Percentiles rank a stretch among this genome's conserved stretches.
Conservation (phyloP, 2,113 vertebrate genomes). For the Poeciliopsis turrubarensis region DNA sequence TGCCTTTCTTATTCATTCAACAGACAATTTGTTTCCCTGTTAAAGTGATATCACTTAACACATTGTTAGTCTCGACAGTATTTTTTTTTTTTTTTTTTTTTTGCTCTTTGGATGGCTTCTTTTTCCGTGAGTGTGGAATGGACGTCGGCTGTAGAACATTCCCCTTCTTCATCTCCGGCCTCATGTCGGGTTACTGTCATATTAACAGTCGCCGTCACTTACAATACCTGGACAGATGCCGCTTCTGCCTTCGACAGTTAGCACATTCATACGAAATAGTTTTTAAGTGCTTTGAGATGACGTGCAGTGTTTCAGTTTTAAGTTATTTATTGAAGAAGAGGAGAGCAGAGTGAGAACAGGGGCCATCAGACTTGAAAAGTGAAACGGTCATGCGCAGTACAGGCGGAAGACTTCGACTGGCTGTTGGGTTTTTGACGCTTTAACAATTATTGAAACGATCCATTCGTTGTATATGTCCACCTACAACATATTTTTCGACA, state of each 20-base stretch:
- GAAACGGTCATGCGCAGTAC: slow-evolving; percentile 74
- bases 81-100: neutral
- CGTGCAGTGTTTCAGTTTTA: slow-evolving; percentile 9
- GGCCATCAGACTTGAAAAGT: slow-evolving; percentile 62
- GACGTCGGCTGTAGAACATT: slow-evolving; percentile 68
- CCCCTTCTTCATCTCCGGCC: slow-evolving; percentile 66
- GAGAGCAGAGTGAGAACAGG: slow-evolving; percentile 30
- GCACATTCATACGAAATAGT: neutral
- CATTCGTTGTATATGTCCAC: neutral
- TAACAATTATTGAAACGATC: slow-evolving; percentile 8
- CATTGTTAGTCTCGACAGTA: neutral
- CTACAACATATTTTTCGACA: too few species aligned
- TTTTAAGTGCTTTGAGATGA: slow-evolving; percentile 5
- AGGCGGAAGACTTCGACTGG: slow-evolving; percentile 18
- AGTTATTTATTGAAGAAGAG: slow-evolving; percentile 46
- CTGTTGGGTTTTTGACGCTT: neutral
- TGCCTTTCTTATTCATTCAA: neutral
- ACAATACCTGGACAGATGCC: neutral
- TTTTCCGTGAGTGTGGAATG: slow-evolving; percentile 68
- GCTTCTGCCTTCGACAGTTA: neutral
- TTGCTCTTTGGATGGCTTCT: slow-evolving; percentile 42
- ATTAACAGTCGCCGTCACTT: neutral
- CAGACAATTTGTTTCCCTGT: neutral
- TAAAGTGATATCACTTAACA: neutral
- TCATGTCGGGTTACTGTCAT: slow-evolving; percentile 46